Conservation (phyloP, 2,113 vertebrate genomes). For the Sorex fumeus region DNA sequence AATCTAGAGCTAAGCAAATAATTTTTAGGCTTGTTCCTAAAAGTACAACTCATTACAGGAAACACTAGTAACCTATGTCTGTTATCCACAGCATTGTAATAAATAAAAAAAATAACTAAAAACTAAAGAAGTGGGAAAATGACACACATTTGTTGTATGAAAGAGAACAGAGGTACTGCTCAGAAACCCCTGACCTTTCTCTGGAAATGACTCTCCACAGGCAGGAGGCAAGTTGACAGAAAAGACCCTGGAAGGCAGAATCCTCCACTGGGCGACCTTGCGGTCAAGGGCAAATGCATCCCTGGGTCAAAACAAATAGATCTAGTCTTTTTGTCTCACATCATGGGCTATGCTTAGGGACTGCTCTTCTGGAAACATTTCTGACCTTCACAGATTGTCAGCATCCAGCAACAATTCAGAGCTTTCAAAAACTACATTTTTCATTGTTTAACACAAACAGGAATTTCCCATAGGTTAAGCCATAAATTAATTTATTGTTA, state of each 20-base stretch:
- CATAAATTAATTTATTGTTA: too few relatives aligned
- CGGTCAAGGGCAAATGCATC: neutral
- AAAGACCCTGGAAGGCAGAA: neutral
- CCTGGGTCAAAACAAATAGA: neutral
- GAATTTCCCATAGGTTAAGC: neutral
- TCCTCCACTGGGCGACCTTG: neutral
- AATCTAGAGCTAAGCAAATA: neutral
- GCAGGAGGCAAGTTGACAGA: neutral
- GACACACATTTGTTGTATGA: neutral
- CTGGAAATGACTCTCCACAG: neutral
- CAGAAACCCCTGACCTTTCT: neutral
- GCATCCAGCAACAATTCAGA: neutral
- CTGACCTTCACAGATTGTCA: neutral
- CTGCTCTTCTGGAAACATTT: neutral
- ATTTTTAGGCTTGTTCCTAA: neutral
- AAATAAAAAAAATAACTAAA: too few relatives aligned
- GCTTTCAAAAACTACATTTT: neutral
- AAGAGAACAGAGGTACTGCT: neutral
- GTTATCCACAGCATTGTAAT: too few relatives aligned
- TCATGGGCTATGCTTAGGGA: neutral
- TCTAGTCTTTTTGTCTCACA: neutral
- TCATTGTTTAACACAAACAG: neutral
- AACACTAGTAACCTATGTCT: neutral
- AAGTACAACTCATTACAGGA: constrained; percentile 9
- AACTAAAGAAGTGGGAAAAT: neutral